Conservation (phyloP, 2,113 vertebrate species). For the Heterotilapia buettikoferi region DNA sequence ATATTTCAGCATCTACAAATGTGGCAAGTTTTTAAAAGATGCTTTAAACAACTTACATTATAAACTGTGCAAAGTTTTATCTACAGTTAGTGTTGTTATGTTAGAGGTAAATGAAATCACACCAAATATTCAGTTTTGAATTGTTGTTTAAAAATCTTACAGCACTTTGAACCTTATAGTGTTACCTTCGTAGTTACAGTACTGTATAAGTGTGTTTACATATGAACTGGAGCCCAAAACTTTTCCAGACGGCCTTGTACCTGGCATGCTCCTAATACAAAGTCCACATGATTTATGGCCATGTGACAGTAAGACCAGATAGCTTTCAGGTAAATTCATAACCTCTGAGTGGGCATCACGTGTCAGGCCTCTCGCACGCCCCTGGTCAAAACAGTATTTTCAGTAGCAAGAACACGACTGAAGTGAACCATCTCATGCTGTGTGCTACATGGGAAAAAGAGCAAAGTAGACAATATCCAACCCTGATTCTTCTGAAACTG, state of each 20-base stretch:
- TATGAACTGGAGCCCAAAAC: not conserved
- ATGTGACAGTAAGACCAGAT: not conserved
- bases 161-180: not conserved
- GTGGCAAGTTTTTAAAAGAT: not conserved
- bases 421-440: not conserved
- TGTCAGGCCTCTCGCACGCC: not conserved
- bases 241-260: not conserved
- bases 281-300: not conserved
- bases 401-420: not conserved
- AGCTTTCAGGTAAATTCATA: not conserved
- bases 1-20: not conserved
- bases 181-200: not conserved
- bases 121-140: not conserved
- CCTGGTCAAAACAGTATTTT: not conserved
- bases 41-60: not conserved
- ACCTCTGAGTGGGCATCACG: not conserved
- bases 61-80: not conserved
- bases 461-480: not conserved
- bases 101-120: not conserved
- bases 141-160: not conserved
- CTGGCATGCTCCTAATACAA: not conserved
- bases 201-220: not conserved
- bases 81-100: not conserved
- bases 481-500: not conserved
- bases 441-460: not conserved